Conservation (phyloP, 2,113 vertebrate species). For the Hucho hucho region DNA sequence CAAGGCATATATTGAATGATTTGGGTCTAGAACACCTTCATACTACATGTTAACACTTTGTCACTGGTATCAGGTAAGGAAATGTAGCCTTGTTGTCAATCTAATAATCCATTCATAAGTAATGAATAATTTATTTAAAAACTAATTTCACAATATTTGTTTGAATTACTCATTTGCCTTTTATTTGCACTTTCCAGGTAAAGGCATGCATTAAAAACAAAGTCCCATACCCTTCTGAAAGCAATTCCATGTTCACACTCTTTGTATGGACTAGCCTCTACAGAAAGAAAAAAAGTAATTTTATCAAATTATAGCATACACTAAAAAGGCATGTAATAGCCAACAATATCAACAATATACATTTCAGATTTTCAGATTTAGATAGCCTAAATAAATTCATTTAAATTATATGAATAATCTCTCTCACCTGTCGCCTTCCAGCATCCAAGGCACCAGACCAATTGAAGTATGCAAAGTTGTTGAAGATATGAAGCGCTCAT, state of each 20-base stretch:
- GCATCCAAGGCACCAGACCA: conserved; percentile 45
- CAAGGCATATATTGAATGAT: too few relatives aligned
- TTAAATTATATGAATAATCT: not conserved
- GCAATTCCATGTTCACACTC: conserved; percentile 45
- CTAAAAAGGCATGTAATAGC: not conserved
- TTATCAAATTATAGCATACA: not conserved
- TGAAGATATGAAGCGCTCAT: conserved; percentile 8
- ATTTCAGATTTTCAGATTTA: not conserved
- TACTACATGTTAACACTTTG: too few relatives aligned
- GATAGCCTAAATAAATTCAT: not conserved
- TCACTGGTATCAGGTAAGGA: too few relatives aligned
- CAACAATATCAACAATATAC: not conserved
- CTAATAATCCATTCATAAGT: too few relatives aligned
- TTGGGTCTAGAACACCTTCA: too few relatives aligned
- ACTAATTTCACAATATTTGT: too few relatives aligned
- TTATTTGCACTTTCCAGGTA: too few relatives aligned
- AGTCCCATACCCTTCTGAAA: conserved; percentile 51
- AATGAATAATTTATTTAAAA: too few relatives aligned
- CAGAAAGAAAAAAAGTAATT: not conserved
- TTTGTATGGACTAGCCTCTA: conserved; percentile 47
- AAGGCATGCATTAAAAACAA: too few relatives aligned
- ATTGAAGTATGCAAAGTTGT: conserved; percentile 50
- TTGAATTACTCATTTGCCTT: too few relatives aligned
- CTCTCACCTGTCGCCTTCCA: conserved; percentile 53
- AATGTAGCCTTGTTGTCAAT: too few relatives aligned